Conservation (phyloP, 2,888 invertebrate genomes). For the Drosophila anceps region DNA sequence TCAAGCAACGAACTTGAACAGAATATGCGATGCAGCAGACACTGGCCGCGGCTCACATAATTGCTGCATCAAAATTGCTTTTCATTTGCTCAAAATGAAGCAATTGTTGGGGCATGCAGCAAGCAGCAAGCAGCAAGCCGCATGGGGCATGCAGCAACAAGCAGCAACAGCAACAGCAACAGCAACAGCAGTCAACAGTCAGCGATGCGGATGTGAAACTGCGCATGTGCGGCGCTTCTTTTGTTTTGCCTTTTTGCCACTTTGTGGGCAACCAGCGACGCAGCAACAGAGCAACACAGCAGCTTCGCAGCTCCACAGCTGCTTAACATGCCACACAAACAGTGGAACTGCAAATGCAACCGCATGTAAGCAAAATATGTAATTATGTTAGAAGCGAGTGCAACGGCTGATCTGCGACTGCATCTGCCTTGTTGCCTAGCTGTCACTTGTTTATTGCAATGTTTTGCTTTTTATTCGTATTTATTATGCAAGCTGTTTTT, state of each 20-base stretch:
- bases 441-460: conserved; percentile 52
- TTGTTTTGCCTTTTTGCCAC: conserved; percentile 71
- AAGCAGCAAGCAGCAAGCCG: conserved; percentile 10
- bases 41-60: conserved; percentile 49
- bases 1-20: conserved; percentile 59
- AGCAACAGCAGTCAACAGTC: conserved; percentile 32
- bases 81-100: conserved; percentile 78
- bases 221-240: conserved; percentile 74
- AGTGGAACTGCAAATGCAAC: conserved; percentile 38
- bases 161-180: conserved; percentile 25
- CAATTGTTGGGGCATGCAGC: conserved; percentile 61
- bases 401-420: conserved; percentile 29
- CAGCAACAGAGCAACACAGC: conserved; percentile 32
- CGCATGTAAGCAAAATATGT: conserved; percentile 67
- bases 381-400: conserved; percentile 74
- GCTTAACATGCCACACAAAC: conserved; percentile 74
- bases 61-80: conserved; percentile 75
- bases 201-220: conserved; percentile 76
- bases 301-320: conserved; percentile 42
- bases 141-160: conserved; percentile 13
- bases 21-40: conserved; percentile 18
- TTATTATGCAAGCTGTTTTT: conserved; percentile 67
- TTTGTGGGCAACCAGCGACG: conserved; percentile 50
- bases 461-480: conserved; percentile 62
- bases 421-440: conserved; percentile 10